These are phyloP conservation scores for Murina feae DNA, from an alignment of 2,113 vertebrate genomes.

Conservation along the genomic window DNA sequence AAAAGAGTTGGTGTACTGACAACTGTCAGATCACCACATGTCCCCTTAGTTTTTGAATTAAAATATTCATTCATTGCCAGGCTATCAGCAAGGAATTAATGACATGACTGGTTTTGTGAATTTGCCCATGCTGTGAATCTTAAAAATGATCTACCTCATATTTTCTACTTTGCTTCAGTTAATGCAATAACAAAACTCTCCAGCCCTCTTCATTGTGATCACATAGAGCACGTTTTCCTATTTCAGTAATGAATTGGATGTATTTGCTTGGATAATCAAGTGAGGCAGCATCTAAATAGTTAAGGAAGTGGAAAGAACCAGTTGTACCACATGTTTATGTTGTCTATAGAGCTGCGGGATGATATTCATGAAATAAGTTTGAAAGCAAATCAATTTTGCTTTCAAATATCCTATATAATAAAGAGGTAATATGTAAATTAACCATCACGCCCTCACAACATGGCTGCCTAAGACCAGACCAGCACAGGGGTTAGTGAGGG, in stretches of 20 bases:
- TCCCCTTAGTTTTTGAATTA: not conserved
- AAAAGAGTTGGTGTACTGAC: accelerated
- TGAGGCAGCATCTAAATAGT: not conserved
- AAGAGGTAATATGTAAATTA: too few relatives aligned
- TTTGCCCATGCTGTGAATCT: not conserved
- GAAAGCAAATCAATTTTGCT: not conserved
- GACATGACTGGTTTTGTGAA: not conserved
- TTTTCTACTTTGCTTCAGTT: not conserved
- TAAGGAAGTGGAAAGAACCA: not conserved
- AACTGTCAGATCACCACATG: not conserved
- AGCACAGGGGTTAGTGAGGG: too few relatives aligned
- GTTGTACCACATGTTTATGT: not conserved
- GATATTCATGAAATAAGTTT: not conserved
- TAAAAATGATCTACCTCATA: not conserved
- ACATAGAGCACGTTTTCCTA: not conserved
- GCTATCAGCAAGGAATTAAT: not conserved
- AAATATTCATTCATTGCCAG: not conserved
- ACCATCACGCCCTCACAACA: too few relatives aligned
- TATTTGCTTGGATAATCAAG: not conserved
- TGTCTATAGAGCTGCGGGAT: not conserved
- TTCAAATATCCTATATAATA: not conserved
- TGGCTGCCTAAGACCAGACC: too few relatives aligned
- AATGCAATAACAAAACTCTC: not conserved
- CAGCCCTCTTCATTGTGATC: not conserved
- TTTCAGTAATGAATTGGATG: not conserved